Evolutionary conservation across 2,113 vertebrate genomes (phyloP).

Genomic region (Garra rufa): DNA sequence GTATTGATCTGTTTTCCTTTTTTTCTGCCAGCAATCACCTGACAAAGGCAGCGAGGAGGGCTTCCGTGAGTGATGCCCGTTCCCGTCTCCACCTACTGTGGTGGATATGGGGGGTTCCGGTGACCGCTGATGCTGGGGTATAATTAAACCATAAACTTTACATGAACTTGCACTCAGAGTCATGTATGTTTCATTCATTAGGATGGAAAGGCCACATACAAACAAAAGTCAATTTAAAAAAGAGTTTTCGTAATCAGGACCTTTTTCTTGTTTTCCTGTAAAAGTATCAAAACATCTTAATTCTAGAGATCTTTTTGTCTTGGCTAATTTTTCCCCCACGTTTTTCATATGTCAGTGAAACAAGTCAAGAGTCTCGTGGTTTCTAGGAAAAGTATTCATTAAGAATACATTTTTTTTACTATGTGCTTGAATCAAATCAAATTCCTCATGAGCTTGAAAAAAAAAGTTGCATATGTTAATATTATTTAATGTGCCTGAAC

Average conservation of each 20-base stretch:
- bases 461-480: no score
- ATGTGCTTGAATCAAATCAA: not conserved
- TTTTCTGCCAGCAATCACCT: slow-evolving; percentile 84
- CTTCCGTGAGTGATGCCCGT: slow-evolving; percentile 79
- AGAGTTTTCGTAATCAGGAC: not conserved
- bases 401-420: not conserved
- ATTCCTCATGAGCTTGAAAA: not conserved
- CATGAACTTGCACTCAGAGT: slow-evolving; percentile 71
- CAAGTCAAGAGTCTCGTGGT: not conserved
- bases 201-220: not conserved
- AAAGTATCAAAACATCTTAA: not conserved
- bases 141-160: slow-evolving; percentile 74
- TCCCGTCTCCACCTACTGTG: slow-evolving; percentile 57
- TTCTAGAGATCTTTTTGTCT: not conserved
- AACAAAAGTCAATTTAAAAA: not conserved
- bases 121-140: slow-evolving; percentile 68
- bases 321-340: not conserved
- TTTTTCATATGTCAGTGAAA: not conserved
- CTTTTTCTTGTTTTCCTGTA: not conserved
- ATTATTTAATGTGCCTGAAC: no score
- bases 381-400: not conserved
- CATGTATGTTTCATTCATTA: slow-evolving; percentile 29
- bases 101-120: slow-evolving; percentile 56
- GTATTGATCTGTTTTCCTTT: slow-evolving; percentile 87
- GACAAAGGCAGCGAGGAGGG: slow-evolving; percentile 81